Evolutionary conservation across 2,113 vertebrate species (phyloP).

Genomic region (Alligator sinensis): DNA sequence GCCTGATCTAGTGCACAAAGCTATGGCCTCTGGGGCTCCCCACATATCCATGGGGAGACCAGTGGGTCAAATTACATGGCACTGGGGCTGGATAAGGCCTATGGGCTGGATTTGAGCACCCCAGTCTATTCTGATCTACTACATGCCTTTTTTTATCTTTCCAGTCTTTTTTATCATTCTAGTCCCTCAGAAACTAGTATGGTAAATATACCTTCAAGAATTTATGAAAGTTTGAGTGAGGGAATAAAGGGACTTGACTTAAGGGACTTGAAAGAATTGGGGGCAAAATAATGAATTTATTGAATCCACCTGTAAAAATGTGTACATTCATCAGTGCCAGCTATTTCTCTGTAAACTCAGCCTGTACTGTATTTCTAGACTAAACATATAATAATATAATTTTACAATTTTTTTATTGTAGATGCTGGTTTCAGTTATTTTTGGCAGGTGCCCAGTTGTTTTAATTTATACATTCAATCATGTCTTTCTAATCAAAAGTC

Average conservation of each 20-base stretch:
- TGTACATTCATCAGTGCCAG: background rate
- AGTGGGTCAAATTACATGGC: too few relatives aligned
- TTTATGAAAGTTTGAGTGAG: conserved; percentile 14
- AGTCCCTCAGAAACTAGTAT: background rate
- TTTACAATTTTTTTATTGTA: background rate
- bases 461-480: background rate
- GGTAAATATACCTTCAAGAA: background rate
- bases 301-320: conserved; percentile 11
- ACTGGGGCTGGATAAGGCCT: too few relatives aligned
- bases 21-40: too few relatives aligned
- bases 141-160: background rate
- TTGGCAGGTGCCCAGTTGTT: background rate
- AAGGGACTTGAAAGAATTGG: conserved; percentile 3
- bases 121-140: background rate
- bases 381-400: background rate
- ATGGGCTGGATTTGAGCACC: too few relatives aligned
- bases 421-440: conserved; percentile 3
- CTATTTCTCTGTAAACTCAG: conserved; percentile 8
- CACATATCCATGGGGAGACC: too few relatives aligned
- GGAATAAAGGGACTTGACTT: background rate
- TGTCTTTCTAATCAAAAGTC: background rate
- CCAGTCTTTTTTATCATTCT: background rate
- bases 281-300: background rate
- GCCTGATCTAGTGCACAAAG: too few relatives aligned
- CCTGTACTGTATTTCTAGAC: conserved; percentile 22